Evolutionary conservation across 2,888 invertebrate species (phyloP), one percentile per base, ranked within the genome.

Genomic region (Callyntrura sp.): DNA sequence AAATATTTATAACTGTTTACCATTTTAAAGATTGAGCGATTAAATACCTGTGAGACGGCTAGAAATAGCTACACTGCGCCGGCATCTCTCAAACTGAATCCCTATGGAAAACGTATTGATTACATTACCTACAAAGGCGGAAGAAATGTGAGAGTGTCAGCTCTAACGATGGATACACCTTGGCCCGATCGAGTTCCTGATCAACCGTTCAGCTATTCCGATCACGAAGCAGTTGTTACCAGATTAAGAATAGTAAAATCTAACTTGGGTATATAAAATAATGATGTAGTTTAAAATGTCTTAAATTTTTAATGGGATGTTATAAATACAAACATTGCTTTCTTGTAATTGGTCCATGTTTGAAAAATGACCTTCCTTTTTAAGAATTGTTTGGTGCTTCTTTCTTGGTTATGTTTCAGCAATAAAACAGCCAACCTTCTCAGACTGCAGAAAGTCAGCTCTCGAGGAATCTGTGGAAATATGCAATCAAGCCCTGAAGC

Each of bases 31-130:
- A 28, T 70, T 43, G 87, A 88, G 17, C n/a, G 11, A 6, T 14
- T 88, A 12, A 81, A 97, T 55, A 99, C 99, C 14, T 97, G 97
- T 94, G 97, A 97, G 94, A 96, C 96, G 93, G 95, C 96, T 6
- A 96, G 96, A 92, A 99, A 99, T 94, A 97, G 97, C 93, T 99
- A 98, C 94, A 96, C 98, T 0, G 94, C 96, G 84, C 94, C 95
- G 0, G 95, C 94, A 73, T 93, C 95, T 82, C 95, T 95, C 0
- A 95, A 95, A 87, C 94, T 94, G 12, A 95, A 95, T 83, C 97
- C 97, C 0, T 95, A 96, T 62, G 99, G 99, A 20, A 97, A 98
- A 94, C 96, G 99, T 91, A 98, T 99, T 93, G 99, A 99, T 95
- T 98, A 99, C 94, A 97, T 99, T 92, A 95, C 99, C 93, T 98